phyloP scores from a whole-genome alignment of 2,888 invertebrate species.

The Notodonta ziczac region DNA sequence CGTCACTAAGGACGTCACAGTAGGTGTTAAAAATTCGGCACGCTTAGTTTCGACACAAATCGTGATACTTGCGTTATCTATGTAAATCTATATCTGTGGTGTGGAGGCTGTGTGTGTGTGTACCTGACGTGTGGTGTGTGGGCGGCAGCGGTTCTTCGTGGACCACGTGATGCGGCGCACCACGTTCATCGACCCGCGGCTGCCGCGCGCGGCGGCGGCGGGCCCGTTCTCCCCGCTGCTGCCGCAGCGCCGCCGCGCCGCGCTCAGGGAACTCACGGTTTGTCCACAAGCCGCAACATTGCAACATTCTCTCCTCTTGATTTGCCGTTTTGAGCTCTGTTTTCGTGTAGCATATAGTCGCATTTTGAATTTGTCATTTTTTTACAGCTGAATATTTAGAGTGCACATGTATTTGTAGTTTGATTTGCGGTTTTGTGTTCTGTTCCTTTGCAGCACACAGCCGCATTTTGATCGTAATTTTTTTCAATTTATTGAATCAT shows the following conservation, averaged over 20 bases:
- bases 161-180: constrained; percentile 97
- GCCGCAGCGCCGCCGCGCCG: constrained; percentile 73
- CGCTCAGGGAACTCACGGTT: constrained; percentile 54
- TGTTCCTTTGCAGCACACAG: neutral
- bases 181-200: constrained; percentile 98
- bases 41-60: no score
- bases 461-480: neutral
- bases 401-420: neutral
- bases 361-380: neutral
- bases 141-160: constrained; percentile 92
- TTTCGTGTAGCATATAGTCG: neutral
- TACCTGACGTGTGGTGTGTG: neutral
- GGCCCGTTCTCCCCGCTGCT: constrained; percentile 76
- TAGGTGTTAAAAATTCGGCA: no score
- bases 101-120: no score
- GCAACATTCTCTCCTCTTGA: neutral
- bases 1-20: no score
- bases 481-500: neutral
- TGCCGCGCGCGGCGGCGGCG: constrained; percentile 92
- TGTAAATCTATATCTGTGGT: no score
- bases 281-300: constrained; percentile 9
- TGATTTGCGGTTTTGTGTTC: neutral
- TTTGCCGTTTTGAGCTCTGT: neutral
- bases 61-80: no score
- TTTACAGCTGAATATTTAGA: neutral